A percentile compares a stretch with the other conserved stretches of the same genome.
Conservation (phyloP, 2,113 vertebrate species). For the Myodes glareolus region DNA sequence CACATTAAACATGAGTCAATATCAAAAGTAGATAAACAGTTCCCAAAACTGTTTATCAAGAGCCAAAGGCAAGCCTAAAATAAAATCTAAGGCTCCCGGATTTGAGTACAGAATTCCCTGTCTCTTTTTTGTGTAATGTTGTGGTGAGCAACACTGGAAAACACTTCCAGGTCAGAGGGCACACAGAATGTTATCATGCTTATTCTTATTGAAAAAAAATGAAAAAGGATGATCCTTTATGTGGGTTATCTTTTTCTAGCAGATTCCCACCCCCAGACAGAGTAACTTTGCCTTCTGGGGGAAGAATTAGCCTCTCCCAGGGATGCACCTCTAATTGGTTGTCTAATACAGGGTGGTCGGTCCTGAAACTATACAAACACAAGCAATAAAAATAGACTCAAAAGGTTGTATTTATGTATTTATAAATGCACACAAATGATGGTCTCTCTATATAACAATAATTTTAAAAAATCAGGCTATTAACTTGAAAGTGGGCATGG, state of each 20-base stretch:
- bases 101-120: background rate
- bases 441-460: background rate
- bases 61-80: background rate
- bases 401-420: no score
- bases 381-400: background rate
- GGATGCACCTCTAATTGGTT: background rate
- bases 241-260: background rate
- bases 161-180: background rate
- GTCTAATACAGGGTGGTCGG: background rate
- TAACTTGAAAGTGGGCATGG: background rate
- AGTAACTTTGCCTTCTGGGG: background rate
- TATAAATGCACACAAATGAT: background rate
- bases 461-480: background rate
- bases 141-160: background rate
- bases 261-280: background rate
- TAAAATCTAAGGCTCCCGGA: background rate
- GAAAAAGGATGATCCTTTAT: background rate
- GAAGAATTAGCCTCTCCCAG: background rate
- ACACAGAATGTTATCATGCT: conserved; percentile 3
- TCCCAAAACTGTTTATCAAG: background rate
- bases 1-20: background rate
- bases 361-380: background rate
- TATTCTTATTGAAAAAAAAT: background rate
- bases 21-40: background rate
- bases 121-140: background rate